phyloP scores from a whole-genome alignment of 2,797 vertebrate genomes.

The Dryobates pubescens region DNA sequence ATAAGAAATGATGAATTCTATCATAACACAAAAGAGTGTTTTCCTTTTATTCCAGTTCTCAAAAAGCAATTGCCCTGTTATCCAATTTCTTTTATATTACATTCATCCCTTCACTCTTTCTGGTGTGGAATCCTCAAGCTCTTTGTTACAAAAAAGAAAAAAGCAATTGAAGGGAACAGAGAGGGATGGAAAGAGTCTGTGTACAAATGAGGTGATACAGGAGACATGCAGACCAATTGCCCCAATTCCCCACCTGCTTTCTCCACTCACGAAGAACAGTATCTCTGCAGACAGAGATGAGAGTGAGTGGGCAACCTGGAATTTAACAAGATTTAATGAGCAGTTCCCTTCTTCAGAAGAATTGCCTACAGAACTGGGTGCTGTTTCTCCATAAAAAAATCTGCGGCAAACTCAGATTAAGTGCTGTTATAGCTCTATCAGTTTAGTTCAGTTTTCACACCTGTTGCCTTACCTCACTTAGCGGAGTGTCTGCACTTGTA shows the following conservation, averaged over 20 bases:
- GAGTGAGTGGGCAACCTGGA: constrained; percentile 27
- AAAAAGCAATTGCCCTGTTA: neutral
- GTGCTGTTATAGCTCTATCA: constrained; percentile 49
- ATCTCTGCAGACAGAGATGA: constrained; percentile 2
- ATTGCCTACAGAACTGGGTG: constrained; percentile 5
- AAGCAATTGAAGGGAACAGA: neutral
- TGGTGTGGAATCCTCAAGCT: neutral
- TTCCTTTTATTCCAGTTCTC: constrained; percentile 3
- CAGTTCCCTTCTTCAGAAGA: neutral
- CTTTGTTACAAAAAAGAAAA: neutral
- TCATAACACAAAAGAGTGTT: neutral
- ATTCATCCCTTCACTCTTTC: neutral
- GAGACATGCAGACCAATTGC: neutral
- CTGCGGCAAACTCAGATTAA: constrained; percentile 67
- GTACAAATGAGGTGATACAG: neutral
- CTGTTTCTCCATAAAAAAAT: constrained; percentile 55
- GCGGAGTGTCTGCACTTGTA: constrained; percentile 79
- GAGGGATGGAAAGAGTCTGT: neutral
- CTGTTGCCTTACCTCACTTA: constrained; percentile 86
- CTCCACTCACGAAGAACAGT: neutral
- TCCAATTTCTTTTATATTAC: neutral
- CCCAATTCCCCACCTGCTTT: neutral
- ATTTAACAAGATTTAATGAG: constrained; percentile 14
- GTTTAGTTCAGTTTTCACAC: constrained; percentile 74
- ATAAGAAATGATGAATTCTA: neutral